Evolutionary conservation across 2,888 invertebrate genomes (phyloP), one percentile per base, ranked within the genome.

Genomic region (Lithophane socia): DNA sequence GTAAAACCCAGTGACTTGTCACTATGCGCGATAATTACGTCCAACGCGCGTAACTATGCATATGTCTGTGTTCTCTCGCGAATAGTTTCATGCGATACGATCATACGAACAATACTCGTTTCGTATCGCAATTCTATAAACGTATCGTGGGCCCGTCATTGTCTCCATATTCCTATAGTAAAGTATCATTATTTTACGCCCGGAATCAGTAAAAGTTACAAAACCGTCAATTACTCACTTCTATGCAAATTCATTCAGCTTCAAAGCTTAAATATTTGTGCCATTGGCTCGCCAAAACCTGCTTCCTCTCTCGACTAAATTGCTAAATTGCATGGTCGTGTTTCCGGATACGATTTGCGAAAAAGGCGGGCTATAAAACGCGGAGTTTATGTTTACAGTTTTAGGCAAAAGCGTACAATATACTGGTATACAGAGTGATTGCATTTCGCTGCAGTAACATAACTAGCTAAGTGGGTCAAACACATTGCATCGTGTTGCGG

Each of bases 401-500:
- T 86, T 79, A 86, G 83, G 74, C 79, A 76, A 79, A 79, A 76
- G 73, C 75, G 71, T 69, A 75, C 74, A 82, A 78, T 77, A 77
- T 81, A 85, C 44, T 76, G 75, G 80, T 83, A 81, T 80, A 78
- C 79, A 74, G 83, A 87, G 82, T 81, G 82, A 85, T 88, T 90
- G 88, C 90, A 91, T 90, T 93, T 91, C 47, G 69, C 87, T 88
- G 86, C 89, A 90, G 90, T 91, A 93, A 91, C 90, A 91, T 90
- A 92, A 91, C 89, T 85, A 79, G 83, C 81, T 81, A 95, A 94
- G 93, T 96, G 88, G 95, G 95, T 94, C 95, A 93, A 90, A 93
- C 92, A 91, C 93, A 93, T 95, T 96, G 96, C 96, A 94, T 94
- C 92, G 95, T 91, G 92, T 93, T 93, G 94, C 93, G 91, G 87